Conservation (phyloP, 64 coral and sea anemone genomes). For the Orbicella faveolata region DNA sequence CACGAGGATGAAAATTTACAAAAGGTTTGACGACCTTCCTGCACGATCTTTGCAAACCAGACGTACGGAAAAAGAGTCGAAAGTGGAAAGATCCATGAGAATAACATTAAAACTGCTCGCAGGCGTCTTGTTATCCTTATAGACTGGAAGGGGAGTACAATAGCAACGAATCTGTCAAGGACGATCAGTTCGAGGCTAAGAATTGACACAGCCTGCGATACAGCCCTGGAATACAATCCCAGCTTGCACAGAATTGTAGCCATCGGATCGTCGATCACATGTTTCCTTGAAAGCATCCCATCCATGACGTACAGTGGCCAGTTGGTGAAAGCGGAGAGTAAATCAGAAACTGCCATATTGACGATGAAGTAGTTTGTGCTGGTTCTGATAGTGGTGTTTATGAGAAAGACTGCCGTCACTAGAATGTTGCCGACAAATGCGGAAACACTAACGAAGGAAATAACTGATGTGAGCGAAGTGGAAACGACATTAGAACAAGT, state of each 20-base stretch:
- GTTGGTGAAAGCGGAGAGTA: background rate
- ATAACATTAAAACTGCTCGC: background rate
- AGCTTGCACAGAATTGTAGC: background rate
- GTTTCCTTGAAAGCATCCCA: background rate
- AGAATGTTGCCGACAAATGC: conserved; percentile 10
- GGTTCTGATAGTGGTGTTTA: background rate
- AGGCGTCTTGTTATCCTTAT: background rate
- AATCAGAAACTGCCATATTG: background rate
- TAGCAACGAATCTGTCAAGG: background rate
- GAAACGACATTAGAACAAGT: background rate
- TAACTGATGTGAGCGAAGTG: background rate
- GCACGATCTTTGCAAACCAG: background rate
- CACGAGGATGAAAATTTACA: background rate
- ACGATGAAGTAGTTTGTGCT: background rate
- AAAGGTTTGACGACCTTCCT: background rate
- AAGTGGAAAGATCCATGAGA: background rate
- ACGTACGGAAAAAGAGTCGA: background rate
- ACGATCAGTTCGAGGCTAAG: background rate
- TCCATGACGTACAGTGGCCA: background rate
- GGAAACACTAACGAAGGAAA: background rate
- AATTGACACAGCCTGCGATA: background rate
- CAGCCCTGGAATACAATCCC: background rate
- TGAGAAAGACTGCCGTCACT: background rate
- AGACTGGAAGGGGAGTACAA: background rate
- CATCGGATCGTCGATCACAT: background rate